A percentile compares a stretch with the other conserved stretches of the same genome.
Evolutionary conservation across 1,140 invertebrate species (phyloP).

Genomic region (Drosophila rhopaloa): DNA sequence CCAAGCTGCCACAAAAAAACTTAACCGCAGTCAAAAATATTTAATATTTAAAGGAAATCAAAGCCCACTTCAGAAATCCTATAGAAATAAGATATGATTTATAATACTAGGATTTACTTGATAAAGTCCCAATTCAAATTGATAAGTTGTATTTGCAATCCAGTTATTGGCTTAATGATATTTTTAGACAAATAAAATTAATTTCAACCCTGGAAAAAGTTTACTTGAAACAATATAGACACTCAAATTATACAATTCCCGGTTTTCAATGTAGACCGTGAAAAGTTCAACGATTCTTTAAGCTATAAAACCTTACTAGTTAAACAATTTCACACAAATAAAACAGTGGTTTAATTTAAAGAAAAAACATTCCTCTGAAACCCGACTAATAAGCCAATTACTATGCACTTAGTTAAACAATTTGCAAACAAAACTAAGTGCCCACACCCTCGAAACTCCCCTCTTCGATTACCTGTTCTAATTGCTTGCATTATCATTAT

Average conservation of each 20-base stretch:
- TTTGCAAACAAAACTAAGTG: conserved; percentile 48
- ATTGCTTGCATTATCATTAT: conserved; percentile 53
- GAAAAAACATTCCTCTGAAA: conserved; percentile 15
- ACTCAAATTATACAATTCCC: neutral
- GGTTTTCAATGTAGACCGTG: conserved; percentile 19
- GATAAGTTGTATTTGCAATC: too few relatives aligned
- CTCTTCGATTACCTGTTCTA: conserved; percentile 32
- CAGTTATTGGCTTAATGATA: too few relatives aligned
- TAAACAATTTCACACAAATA: conserved; percentile 1
- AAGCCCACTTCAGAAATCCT: too few relatives aligned
- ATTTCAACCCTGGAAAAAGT: neutral
- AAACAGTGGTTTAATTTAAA: conserved; percentile 3
- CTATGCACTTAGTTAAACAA: conserved; percentile 42
- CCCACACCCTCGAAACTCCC: neutral
- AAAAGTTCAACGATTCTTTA: conserved; percentile 20
- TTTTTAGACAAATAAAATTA: too few relatives aligned
- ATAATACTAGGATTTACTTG: too few relatives aligned
- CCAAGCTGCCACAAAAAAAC: too few relatives aligned
- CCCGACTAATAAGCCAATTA: conserved; percentile 48
- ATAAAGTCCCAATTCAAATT: too few relatives aligned
- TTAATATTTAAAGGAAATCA: too few relatives aligned
- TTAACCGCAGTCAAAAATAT: too few relatives aligned
- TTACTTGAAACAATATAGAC: neutral
- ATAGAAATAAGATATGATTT: too few relatives aligned
- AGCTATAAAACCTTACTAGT: neutral